Evolutionary conservation across 2,888 invertebrate species (phyloP).

Genomic region (Adineta ricciae): DNA sequence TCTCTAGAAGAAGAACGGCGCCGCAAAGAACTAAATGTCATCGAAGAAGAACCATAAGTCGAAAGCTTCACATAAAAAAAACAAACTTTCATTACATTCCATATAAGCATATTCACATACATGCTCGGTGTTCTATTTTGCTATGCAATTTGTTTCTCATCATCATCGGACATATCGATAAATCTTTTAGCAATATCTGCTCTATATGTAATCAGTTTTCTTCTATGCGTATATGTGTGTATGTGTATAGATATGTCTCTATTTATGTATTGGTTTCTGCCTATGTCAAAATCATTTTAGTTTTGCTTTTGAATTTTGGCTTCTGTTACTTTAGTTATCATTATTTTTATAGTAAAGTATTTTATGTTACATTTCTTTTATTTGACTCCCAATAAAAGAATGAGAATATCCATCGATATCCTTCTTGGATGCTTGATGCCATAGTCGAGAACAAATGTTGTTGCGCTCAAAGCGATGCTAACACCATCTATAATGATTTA

Average conservation of each 20-base stretch:
- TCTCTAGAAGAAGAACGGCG: slow-evolving; percentile 12
- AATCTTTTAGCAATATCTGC: not conserved
- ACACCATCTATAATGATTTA: not conserved
- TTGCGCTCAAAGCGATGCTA: not conserved
- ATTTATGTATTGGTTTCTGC: not conserved
- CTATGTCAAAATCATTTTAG: not conserved
- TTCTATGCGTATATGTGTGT: not conserved
- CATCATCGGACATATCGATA: not conserved
- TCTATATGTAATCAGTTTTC: not conserved
- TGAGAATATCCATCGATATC: too few species aligned
- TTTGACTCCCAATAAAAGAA: not conserved
- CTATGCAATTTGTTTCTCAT: not conserved
- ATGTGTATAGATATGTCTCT: not conserved
- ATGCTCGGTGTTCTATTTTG: not conserved
- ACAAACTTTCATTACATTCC: not conserved
- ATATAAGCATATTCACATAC: not conserved
- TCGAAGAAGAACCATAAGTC: not conserved
- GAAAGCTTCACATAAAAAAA: not conserved
- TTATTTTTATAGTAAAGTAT: not conserved
- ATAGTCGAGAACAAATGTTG: too few species aligned
- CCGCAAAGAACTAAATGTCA: not conserved
- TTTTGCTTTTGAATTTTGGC: not conserved
- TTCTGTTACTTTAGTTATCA: not conserved
- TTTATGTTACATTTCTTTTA: not conserved
- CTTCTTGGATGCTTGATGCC: too few species aligned